phyloP scores from a whole-genome alignment of 2,888 invertebrate genomes.

The Plagodis pulveraria region DNA sequence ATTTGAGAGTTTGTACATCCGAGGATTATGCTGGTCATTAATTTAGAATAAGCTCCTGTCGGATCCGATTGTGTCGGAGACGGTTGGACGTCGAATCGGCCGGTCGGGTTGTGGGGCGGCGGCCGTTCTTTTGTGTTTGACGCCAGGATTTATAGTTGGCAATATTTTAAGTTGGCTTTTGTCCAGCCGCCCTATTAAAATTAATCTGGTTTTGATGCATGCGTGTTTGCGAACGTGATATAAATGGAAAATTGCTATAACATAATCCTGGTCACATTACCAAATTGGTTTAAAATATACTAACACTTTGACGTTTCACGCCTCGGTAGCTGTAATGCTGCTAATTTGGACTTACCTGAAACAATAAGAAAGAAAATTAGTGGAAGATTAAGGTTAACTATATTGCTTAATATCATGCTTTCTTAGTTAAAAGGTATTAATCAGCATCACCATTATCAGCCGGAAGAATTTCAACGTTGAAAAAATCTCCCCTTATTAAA shows the following conservation, averaged over 20 bases:
- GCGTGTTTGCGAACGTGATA: conserved; percentile 24
- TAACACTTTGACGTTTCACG: neutral
- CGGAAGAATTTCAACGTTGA: too few species aligned
- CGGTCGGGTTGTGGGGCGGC: conserved; percentile 12
- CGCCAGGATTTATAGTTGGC: conserved; percentile 40
- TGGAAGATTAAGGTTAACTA: too few species aligned
- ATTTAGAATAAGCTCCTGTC: conserved; percentile 46
- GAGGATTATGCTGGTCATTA: conserved; percentile 47
- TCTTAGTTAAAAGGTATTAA: too few species aligned
- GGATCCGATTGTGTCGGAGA: conserved; percentile 41
- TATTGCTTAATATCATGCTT: too few species aligned
- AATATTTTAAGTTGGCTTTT: conserved; percentile 41
- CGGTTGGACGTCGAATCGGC: conserved; percentile 12
- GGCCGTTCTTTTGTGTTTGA: conserved; percentile 38
- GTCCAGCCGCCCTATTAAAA: conserved; percentile 35
- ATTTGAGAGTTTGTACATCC: conserved; percentile 40
- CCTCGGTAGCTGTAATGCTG: too few species aligned
- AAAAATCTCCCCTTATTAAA: too few species aligned
- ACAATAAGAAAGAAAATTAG: conserved; percentile 1
- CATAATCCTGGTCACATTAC: conserved; percentile 1
- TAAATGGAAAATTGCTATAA: conserved; percentile 25
- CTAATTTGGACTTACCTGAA: conserved; percentile 8
- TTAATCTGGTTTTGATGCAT: conserved; percentile 34
- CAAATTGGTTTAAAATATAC: conserved; percentile 1
- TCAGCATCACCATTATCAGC: neutral